phyloP scores from a whole-genome alignment of 1,140 invertebrate species.

The Acromyrmex heyeri region DNA sequence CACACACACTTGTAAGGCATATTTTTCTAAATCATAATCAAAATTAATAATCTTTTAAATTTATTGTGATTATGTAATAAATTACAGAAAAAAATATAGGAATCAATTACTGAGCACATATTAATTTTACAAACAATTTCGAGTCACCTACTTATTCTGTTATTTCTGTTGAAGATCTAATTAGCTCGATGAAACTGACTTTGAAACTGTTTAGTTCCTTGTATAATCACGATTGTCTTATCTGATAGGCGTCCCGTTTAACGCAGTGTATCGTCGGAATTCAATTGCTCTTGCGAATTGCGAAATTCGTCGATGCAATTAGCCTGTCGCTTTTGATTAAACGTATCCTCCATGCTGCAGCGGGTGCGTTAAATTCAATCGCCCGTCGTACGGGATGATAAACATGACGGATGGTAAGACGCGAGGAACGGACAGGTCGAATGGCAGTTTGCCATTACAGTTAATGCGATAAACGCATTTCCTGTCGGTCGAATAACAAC shows the following conservation, averaged over 20 bases:
- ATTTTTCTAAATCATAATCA: not conserved
- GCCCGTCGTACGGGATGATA: conserved; percentile 51
- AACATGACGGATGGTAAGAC: conserved; percentile 48
- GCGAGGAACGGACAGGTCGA: not conserved
- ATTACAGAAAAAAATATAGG: not conserved
- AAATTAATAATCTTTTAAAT: no score
- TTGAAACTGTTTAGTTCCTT: not conserved
- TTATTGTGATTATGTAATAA: not conserved
- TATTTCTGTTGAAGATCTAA: not conserved
- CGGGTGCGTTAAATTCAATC: conserved; percentile 52
- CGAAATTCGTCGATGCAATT: conserved; percentile 61
- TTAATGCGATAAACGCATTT: conserved; percentile 56
- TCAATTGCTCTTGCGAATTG: conserved; percentile 41
- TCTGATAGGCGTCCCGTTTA: conserved; percentile 27
- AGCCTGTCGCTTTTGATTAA: conserved; percentile 62
- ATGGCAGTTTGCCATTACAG: conserved; percentile 17
- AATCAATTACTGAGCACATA: not conserved
- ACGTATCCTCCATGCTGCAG: not conserved
- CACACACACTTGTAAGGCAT: not conserved
- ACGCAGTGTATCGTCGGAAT: conserved; percentile 40
- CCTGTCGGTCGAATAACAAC: conserved; percentile 31
- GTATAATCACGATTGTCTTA: conserved; percentile 11
- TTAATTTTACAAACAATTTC: not conserved
- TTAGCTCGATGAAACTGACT: not conserved
- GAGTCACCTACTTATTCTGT: not conserved